Percentiles rank a stretch among this genome's conserved stretches.
These are phyloP conservation scores for Pseudomyrmex flavicornis DNA, from an alignment of 1,140 invertebrate species.

Conservation along the genomic window DNA sequence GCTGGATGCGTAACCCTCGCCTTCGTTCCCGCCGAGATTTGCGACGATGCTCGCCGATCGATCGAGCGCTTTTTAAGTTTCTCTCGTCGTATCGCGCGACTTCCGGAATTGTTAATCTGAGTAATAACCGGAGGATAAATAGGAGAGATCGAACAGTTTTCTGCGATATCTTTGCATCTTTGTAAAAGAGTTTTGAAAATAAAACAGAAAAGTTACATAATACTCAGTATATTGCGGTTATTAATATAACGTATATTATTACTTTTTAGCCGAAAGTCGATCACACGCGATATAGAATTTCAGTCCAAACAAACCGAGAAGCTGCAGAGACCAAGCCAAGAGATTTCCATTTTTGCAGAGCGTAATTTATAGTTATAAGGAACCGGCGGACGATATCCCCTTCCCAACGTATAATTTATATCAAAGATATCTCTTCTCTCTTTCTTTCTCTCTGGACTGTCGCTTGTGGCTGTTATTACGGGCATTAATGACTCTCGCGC, in stretches of 20 bases:
- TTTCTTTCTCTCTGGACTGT: slow-evolving; percentile 47
- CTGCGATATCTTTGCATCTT: not conserved
- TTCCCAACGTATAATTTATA: slow-evolving; percentile 69
- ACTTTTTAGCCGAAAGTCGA: not conserved
- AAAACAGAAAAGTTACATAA: not conserved
- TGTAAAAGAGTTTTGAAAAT: not conserved
- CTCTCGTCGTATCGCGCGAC: slow-evolving; percentile 18
- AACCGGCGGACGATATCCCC: slow-evolving; percentile 63
- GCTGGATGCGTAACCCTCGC: slow-evolving; percentile 38
- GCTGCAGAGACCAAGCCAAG: slow-evolving; percentile 11
- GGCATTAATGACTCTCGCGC: slow-evolving; percentile 65
- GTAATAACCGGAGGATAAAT: not conserved
- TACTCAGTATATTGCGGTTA: not conserved
- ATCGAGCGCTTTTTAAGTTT: slow-evolving; percentile 46
- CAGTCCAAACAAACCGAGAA: not conserved
- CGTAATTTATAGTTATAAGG: slow-evolving; percentile 63
- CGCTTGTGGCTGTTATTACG: slow-evolving; percentile 72
- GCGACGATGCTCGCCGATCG: slow-evolving; percentile 53
- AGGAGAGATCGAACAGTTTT: not conserved
- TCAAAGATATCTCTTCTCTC: slow-evolving; percentile 56
- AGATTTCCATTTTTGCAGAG: slow-evolving; percentile 23
- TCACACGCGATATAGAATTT: not conserved
- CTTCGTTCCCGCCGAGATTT: slow-evolving; percentile 56
- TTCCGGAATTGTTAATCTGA: slow-evolving; percentile 63
- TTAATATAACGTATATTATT: no score